Conservation (phyloP, 2,113 vertebrate genomes). For the Cyrtonyx montezumae region DNA sequence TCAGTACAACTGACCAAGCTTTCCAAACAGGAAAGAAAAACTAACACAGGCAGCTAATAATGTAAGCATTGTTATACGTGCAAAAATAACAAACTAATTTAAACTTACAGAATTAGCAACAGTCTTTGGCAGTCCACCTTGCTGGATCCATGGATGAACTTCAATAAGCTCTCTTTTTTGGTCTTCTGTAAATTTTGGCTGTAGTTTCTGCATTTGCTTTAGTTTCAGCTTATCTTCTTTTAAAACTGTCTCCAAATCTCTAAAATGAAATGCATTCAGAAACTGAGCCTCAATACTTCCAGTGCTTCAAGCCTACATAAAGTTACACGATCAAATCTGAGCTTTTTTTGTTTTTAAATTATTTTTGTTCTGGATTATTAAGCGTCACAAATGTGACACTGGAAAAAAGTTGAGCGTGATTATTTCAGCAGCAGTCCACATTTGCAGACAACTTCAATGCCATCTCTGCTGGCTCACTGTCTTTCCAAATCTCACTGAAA, state of each 20-base stretch:
- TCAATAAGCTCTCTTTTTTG: constrained; percentile 89
- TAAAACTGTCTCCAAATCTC: constrained; percentile 85
- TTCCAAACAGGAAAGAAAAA: background rate
- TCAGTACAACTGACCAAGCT: background rate
- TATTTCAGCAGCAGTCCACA: constrained; percentile 7
- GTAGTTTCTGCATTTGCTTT: constrained; percentile 87
- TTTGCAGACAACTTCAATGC: background rate
- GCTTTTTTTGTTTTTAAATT: background rate
- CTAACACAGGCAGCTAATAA: background rate
- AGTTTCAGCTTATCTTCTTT: constrained; percentile 88
- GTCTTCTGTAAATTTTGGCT: constrained; percentile 88
- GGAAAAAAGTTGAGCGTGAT: background rate
- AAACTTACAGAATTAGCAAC: constrained; percentile 83
- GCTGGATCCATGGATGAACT: constrained; percentile 91
- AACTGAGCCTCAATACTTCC: background rate
- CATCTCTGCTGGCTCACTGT: background rate
- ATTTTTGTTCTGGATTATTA: background rate
- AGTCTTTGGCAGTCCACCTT: constrained; percentile 84
- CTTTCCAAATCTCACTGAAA: background rate
- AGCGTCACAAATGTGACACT: background rate
- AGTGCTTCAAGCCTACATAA: background rate
- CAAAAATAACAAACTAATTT: background rate
- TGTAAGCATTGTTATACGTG: background rate
- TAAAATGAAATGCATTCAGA: constrained; percentile 40
- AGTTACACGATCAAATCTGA: background rate